Percentiles rank a stretch among this genome's conserved stretches.
phyloP scores from a whole-genome alignment of 2,797 vertebrate species.

The Meriones psammophilus region DNA sequence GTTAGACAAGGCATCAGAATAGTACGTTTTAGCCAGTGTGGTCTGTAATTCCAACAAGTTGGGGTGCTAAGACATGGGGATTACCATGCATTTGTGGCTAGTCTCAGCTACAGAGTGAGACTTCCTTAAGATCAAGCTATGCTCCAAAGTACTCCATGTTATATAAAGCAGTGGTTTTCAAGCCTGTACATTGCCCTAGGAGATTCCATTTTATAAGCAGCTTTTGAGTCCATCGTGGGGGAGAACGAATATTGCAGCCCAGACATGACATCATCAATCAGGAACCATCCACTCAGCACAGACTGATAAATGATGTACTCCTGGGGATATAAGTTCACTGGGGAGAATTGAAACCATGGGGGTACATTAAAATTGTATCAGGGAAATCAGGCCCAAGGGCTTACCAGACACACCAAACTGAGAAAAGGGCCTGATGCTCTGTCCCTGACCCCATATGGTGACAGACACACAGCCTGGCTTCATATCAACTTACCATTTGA shows the following conservation, averaged over 20 bases:
- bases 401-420: neutral
- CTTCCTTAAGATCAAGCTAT: neutral
- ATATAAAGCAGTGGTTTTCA: neutral
- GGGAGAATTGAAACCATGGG: neutral
- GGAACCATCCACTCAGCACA: neutral
- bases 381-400: no score
- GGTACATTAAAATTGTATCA: neutral
- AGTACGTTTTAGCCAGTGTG: neutral
- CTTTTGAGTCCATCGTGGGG: no score
- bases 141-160: neutral
- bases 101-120: neutral
- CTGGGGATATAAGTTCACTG: neutral
- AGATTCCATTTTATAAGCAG: neutral
- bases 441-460: neutral
- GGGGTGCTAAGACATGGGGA: neutral
- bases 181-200: neutral
- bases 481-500: neutral
- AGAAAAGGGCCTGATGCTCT: neutral
- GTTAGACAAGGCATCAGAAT: slow-evolving; percentile 9
- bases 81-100: neutral
- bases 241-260: neutral
- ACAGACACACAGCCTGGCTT: neutral
- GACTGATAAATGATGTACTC: neutral
- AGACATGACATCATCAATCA: neutral
- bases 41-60: neutral